Percentiles rank a stretch among this genome's conserved stretches.
These are phyloP conservation scores for Lasioglossum oenotherae DNA, from an alignment of 2,888 invertebrate genomes.

Conservation along the genomic window DNA sequence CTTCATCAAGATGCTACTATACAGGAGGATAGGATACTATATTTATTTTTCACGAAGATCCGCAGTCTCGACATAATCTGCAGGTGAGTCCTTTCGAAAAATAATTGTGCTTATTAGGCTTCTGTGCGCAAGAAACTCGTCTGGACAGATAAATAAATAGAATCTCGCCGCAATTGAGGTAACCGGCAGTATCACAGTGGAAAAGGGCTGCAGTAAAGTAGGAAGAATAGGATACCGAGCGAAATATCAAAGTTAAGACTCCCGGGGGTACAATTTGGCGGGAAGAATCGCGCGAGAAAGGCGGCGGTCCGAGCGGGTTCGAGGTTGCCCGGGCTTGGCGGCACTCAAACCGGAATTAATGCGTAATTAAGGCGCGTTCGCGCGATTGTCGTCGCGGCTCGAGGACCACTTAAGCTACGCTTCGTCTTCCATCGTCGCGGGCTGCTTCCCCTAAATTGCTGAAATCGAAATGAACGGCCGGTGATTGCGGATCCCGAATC, in stretches of 20 bases:
- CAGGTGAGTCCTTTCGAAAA: too few species aligned
- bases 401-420: constrained; percentile 67
- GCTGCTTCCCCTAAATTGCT: constrained; percentile 55
- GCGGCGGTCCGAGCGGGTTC: constrained; percentile 49
- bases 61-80: not conserved
- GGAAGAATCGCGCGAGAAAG: constrained; percentile 67
- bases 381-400: constrained; percentile 72
- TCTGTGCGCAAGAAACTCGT: not conserved
- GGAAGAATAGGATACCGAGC: constrained; percentile 35
- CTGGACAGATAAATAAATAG: not conserved
- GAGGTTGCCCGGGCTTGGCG: constrained; percentile 69
- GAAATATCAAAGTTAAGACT: constrained; percentile 63
- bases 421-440: constrained; percentile 21
- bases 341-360: constrained; percentile 76
- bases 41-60: not conserved
- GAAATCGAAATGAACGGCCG: constrained; percentile 53
- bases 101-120: too few species aligned
- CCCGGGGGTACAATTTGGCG: constrained; percentile 74
- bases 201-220: constrained; percentile 31
- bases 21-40: too few species aligned
- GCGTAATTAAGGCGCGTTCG: constrained; percentile 75
- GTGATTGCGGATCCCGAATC: constrained; percentile 47
- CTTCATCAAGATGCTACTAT: too few species aligned
- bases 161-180: constrained; percentile 41
- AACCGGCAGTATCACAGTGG: not conserved